Conservation (phyloP, 1,140 invertebrate genomes). For the Papilio xuthus region DNA sequence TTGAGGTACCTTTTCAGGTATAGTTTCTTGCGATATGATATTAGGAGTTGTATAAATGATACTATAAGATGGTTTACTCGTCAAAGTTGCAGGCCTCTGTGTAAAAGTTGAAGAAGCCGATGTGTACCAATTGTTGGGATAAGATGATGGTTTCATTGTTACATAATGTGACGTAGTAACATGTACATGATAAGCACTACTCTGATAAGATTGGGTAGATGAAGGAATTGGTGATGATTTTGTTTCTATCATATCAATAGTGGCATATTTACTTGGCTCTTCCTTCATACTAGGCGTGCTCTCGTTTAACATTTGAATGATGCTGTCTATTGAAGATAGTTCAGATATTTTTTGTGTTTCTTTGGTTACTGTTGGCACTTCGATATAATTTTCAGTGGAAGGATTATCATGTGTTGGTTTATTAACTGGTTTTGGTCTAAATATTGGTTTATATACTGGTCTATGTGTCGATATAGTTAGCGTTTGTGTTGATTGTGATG, state of each 20-base stretch:
- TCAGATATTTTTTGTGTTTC: slow-evolving; percentile 73
- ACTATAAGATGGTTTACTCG: slow-evolving; percentile 51
- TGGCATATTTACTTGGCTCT: slow-evolving; percentile 58
- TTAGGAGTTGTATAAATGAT: slow-evolving; percentile 63
- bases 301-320: slow-evolving; percentile 86
- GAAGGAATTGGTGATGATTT: slow-evolving; percentile 69
- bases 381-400: slow-evolving; percentile 68
- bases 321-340: slow-evolving; percentile 83
- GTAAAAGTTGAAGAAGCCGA: slow-evolving; percentile 40
- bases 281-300: slow-evolving; percentile 71
- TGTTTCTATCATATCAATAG: slow-evolving; percentile 61
- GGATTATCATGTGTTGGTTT: slow-evolving; percentile 53
- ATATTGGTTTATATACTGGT: slow-evolving; percentile 70
- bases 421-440: slow-evolving; percentile 75
- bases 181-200: slow-evolving; percentile 76
- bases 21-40: slow-evolving; percentile 58
- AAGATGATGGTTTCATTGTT: slow-evolving; percentile 67
- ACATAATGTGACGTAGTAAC: slow-evolving; percentile 71
- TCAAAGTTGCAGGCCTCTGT: slow-evolving; percentile 44
- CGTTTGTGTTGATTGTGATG: slow-evolving; percentile 59
- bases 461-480: slow-evolving; percentile 70
- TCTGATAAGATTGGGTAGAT: slow-evolving; percentile 72
- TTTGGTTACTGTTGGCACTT: slow-evolving; percentile 68
- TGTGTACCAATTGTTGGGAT: slow-evolving; percentile 44
- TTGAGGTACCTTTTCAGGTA: slow-evolving; percentile 48